Evolutionary conservation across 1,140 invertebrate genomes (phyloP).

Genomic region (Drosophila pruinosa): DNA sequence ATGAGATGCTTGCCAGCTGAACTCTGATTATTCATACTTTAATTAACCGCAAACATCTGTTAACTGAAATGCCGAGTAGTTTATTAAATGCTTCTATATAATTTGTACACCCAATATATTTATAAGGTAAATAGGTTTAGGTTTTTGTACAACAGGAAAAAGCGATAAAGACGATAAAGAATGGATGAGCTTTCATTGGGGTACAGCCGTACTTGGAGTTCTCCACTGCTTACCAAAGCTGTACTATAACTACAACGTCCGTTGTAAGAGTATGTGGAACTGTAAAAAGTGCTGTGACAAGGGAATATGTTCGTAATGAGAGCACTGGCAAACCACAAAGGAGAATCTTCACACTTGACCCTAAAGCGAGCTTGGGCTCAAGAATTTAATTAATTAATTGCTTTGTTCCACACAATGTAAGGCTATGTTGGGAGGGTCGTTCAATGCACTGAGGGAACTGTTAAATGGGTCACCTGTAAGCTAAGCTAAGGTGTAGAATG

Average conservation of each 20-base stretch:
- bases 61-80: too few species aligned
- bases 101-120: too few species aligned
- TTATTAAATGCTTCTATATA: too few species aligned
- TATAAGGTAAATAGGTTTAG: too few species aligned
- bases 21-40: too few species aligned
- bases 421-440: background rate
- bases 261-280: conserved; percentile 3
- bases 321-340: conserved; percentile 40
- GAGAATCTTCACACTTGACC: conserved; percentile 67
- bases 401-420: conserved; percentile 48
- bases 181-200: too few species aligned
- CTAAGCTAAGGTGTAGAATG: background rate
- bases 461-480: conserved; percentile 52
- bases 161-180: too few species aligned
- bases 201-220: too few species aligned
- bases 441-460: background rate
- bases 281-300: background rate
- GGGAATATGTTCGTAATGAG: conserved; percentile 2
- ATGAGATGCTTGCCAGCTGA: too few species aligned
- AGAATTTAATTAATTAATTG: conserved; percentile 81
- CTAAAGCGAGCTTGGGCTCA: conserved; percentile 47
- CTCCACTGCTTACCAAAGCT: background rate
- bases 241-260: background rate
- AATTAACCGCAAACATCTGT: too few species aligned
- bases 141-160: too few species aligned